Evolutionary conservation across 2,888 invertebrate genomes (phyloP), one percentile per base, ranked within the genome.

Genomic region (Nowickia ferox): DNA sequence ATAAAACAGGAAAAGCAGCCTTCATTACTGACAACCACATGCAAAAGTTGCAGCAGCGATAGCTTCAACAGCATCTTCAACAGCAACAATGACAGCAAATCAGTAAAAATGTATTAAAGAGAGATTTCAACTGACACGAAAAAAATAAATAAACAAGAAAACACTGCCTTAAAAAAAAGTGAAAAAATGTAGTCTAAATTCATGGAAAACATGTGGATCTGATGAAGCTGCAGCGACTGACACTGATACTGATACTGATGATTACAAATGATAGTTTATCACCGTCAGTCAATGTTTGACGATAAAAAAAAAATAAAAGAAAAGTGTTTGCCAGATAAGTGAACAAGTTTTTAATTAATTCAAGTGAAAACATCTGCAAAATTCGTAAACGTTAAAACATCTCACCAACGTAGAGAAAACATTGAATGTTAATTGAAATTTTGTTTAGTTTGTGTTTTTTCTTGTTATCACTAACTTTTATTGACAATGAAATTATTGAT

Each of bases 261-360:
- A 48, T 51, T 66, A 30, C 79, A 53, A 68, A 61, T 75, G 51
- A 59, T 74, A 19, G 51, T 53, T 68, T 74, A 61, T 59, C 59
- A 61, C 42, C 15, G 51, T 53, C 74, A 57, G 51, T 53, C 74
- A 57, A n/a, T 66, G 22, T 53, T 44, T 44, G 10, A 1, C 9
- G 4, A 22, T 19, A 75, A 74, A 22, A 19, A 48, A 17, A 72
- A 15, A 68, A 46, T 15, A 30, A 72, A n/a, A 42, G 42, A 74
- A 68, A 80, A 59, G 30, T 81, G 44, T 30, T 4, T 44, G 42
- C 9, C 42, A 59, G 19, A 19, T 53, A 69, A 68, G 75, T 63
- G 53, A 75, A 69, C 81, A 75, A 81, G 68, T 81, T 77, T 77
- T 77, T 77, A 83, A 83, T 77, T 77, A 83, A 83, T 65, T 82